Base-by-base conservation (phyloP, 2,113 vertebrate species). In the Synchiropus splendidus region DNA sequence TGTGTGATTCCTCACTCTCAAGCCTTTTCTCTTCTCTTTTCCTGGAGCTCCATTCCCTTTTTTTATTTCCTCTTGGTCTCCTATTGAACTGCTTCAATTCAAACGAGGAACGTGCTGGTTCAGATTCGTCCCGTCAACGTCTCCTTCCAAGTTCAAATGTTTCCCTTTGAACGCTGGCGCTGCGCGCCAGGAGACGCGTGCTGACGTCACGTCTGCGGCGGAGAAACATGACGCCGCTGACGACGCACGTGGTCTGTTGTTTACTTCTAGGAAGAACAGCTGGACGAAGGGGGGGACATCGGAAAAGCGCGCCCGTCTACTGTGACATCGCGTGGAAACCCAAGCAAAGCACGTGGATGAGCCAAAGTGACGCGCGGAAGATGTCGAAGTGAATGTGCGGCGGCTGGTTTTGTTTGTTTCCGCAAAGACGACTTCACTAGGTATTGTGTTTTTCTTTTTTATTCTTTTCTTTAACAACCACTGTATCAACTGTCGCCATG, bases 221-320 rank as follows among this genome's bases (percentile, higher is more conserved):
- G 8, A 9, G 78, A 62, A 71, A 77, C 27, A 1, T 18, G 75
- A 68, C 2, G 45, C 75, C 55, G 64, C 77, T 61, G 48, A 53
- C 47, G 70, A 59, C 39, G 49, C 82, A 82, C 78, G 77, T 78
- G 81, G 73, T 58, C 49, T 61, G 72, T 74, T 87, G 85, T 87
- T 87, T 81, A 85, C 80, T 60, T 74, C 54, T 36, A 54, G 64
- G 54, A 48, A 38, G 51, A 1, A 16, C 47, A 14, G 30, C 17
- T 6, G 39, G 36, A 21, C 18, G 21, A 11, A n/a, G n/a, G 27
- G 16, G 12, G 2, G 17, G 14, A 27, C 21, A 27, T 27, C 8
- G 1, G 32, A 27, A 2, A 34, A 13, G 36, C 18, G 18, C 1
- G 16, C 2, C 16, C 0, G 8, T 27, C 12, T 4, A 31, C 78